A percentile compares a stretch with the other conserved stretches of the same genome.
phyloP scores from a whole-genome alignment of 2,113 vertebrate genomes.

The Catharus fuscescens region DNA sequence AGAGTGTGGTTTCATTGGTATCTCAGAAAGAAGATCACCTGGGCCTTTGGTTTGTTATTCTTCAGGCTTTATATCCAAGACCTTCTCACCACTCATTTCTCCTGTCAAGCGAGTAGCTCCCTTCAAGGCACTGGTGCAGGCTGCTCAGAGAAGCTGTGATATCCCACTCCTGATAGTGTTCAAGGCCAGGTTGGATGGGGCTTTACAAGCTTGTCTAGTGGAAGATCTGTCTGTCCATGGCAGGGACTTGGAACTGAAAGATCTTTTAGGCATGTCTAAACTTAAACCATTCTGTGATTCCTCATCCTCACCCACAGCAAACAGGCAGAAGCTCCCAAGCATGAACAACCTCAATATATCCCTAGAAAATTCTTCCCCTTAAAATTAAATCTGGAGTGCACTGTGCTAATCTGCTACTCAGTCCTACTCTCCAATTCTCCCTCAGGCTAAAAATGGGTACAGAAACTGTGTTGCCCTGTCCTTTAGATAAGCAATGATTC shows the following conservation, averaged over 20 bases:
- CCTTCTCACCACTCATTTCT: background rate
- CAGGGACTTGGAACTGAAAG: background rate
- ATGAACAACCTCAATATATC: accelerated
- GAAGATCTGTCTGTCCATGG: background rate
- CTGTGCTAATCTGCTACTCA: background rate
- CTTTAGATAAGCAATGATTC: background rate
- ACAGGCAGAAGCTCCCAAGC: background rate
- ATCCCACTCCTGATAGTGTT: background rate
- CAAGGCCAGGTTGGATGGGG: background rate
- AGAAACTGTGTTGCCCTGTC: background rate
- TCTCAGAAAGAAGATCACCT: background rate
- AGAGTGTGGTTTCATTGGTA: background rate
- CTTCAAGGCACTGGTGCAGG: background rate
- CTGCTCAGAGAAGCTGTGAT: background rate
- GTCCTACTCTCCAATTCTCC: background rate
- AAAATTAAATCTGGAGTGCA: background rate
- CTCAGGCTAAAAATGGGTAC: background rate
- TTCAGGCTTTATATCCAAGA: background rate
- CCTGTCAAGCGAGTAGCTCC: background rate
- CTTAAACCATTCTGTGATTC: background rate
- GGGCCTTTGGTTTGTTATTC: background rate
- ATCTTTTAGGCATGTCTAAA: background rate
- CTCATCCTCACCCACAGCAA: background rate
- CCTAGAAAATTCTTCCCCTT: background rate
- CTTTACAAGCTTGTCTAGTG: background rate